Conservation (phyloP, 2,888 invertebrate genomes). For the Marronus borbonicus region DNA sequence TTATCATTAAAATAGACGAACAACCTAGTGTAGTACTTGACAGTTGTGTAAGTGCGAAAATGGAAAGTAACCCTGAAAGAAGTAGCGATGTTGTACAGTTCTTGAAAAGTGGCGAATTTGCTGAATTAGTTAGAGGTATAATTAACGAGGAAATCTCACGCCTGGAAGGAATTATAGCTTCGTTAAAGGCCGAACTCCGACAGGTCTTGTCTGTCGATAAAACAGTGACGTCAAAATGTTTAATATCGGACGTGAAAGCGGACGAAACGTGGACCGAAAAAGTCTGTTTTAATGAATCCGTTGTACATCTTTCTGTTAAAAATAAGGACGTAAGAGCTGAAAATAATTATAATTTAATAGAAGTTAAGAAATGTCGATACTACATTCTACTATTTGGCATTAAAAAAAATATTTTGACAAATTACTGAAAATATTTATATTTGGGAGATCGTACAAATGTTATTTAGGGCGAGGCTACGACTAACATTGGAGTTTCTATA, state of each 20-base stretch:
- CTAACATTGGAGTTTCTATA: background rate
- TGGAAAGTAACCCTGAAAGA: background rate
- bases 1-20: too few species aligned
- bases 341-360: too few species aligned
- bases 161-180: background rate
- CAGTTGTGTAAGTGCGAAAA: background rate
- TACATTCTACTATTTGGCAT: background rate
- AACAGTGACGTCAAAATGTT: background rate
- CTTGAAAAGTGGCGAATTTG: slow-evolving; percentile 10
- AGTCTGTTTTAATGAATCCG: slow-evolving; percentile 6
- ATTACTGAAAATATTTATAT: slow-evolving; percentile 18
- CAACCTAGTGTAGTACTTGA: too few species aligned
- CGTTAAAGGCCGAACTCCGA: background rate
- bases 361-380: background rate
- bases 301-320: slow-evolving; percentile 24
- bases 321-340: slow-evolving; percentile 10
- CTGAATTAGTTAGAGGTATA: background rate
- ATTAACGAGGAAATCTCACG: slow-evolving; percentile 14
- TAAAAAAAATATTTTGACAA: slow-evolving; percentile 2
- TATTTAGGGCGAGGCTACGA: slow-evolving; percentile 18
- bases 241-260: background rate
- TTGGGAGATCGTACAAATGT: background rate
- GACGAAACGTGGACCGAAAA: slow-evolving; percentile 31
- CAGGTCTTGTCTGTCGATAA: background rate
- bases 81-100: background rate